Conservation (phyloP, 2,797 vertebrate genomes). For the Esox masquinongy region DNA sequence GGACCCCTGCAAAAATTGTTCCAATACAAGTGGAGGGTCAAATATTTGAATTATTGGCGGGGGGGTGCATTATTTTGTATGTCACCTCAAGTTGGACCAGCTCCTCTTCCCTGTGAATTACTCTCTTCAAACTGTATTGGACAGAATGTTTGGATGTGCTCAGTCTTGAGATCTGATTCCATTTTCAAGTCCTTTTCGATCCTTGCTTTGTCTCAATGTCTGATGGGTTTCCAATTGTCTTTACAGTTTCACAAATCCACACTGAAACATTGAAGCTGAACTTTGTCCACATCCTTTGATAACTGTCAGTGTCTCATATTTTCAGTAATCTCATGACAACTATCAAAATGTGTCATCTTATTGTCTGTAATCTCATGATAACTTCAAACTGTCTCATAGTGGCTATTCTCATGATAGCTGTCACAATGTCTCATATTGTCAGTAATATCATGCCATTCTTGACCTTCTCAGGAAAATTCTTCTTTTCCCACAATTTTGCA, state of each 20-base stretch:
- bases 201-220: constrained; percentile 1
- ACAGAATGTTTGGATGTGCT: constrained; percentile 13
- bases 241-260: constrained; percentile 20
- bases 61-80: no score
- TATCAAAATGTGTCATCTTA: not conserved
- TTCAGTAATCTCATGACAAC: constrained; percentile 1
- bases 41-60: no score
- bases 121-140: constrained; percentile 5
- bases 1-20: no score
- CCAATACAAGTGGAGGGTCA: no score
- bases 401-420: not conserved
- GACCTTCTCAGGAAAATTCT: constrained; percentile 25
- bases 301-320: not conserved
- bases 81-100: no score
- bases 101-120: no score
- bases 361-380: constrained; percentile 27
- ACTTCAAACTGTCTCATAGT: not conserved
- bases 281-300: not conserved
- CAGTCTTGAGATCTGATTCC: constrained; percentile 9
- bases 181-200: constrained; percentile 1
- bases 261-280: constrained; percentile 19
- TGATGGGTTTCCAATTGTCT: constrained; percentile 15
- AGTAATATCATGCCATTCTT: constrained; percentile 36
- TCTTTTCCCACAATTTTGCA: constrained; percentile 14
- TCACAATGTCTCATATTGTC: not conserved